Evolutionary conservation across 1,140 invertebrate genomes (phyloP).

Genomic region (Hyphantria cunea): DNA sequence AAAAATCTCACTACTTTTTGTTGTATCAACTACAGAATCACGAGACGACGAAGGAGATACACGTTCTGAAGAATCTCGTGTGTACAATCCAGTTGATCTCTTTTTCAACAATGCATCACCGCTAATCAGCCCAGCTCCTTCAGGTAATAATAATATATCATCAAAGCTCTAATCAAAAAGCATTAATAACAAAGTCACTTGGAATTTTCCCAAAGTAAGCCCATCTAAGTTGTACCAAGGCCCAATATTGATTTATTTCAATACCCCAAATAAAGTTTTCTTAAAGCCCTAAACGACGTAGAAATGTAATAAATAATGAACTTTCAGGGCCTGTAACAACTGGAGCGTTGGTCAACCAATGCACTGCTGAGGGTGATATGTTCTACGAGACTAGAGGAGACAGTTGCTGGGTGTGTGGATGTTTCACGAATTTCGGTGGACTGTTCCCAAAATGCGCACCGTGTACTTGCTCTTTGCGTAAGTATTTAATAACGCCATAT

Average conservation of each 20-base stretch:
- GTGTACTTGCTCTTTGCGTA: conserved; percentile 29
- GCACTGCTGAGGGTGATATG: conserved; percentile 52
- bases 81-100: not conserved
- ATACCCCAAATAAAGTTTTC: too few species aligned
- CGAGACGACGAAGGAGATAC: not conserved
- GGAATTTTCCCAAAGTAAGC: too few species aligned
- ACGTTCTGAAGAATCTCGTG: not conserved
- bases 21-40: not conserved
- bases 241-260: too few species aligned
- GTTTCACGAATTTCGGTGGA: conserved; percentile 39
- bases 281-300: too few species aligned
- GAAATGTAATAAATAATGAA: too few species aligned
- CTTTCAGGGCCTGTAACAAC: too few species aligned
- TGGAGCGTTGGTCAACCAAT: conserved; percentile 16
- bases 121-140: too few species aligned
- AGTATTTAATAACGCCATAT: not conserved
- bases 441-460: conserved; percentile 50
- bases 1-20: not conserved
- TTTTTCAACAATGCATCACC: too few species aligned
- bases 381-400: conserved; percentile 35
- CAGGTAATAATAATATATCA: too few species aligned
- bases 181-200: too few species aligned
- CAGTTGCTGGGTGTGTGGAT: conserved; percentile 51
- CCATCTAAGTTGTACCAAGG: too few species aligned
- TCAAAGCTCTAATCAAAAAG: too few species aligned